phyloP scores from a whole-genome alignment of 2,888 invertebrate species.

The Mechanitis mazaeus region DNA sequence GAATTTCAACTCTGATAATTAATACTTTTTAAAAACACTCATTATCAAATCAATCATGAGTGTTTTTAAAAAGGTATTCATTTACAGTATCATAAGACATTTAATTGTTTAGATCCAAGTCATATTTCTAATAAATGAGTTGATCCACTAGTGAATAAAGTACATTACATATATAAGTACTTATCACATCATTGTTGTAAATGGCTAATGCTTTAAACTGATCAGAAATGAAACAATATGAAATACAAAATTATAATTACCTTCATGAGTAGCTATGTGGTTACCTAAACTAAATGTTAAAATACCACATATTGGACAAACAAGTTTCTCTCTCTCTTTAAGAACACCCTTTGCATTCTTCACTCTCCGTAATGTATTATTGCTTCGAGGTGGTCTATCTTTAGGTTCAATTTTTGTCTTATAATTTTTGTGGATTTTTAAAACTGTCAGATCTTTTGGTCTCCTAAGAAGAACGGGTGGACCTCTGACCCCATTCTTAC shows the following conservation, averaged over 20 bases:
- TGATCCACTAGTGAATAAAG: too few species aligned
- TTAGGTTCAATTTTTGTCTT: constrained; percentile 38
- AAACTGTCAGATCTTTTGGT: constrained; percentile 65
- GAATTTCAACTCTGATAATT: not conserved
- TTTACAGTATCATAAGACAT: too few species aligned
- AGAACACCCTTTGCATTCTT: constrained; percentile 37
- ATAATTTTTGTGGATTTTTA: constrained; percentile 56
- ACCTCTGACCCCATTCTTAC: constrained; percentile 65
- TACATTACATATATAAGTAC: too few species aligned
- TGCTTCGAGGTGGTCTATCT: constrained; percentile 39
- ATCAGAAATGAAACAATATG: too few species aligned
- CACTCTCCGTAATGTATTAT: constrained; percentile 51
- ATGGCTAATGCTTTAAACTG: too few species aligned
- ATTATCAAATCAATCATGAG: too few species aligned
- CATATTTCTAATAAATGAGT: too few species aligned
- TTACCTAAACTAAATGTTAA: constrained; percentile 67
- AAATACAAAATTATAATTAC: constrained; percentile 34
- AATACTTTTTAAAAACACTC: too few species aligned
- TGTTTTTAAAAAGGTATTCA: too few species aligned
- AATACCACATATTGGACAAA: constrained; percentile 72
- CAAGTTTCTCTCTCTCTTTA: constrained; percentile 66
- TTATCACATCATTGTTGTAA: too few species aligned
- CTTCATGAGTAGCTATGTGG: constrained; percentile 71
- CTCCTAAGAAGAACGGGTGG: constrained; percentile 64
- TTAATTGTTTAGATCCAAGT: too few species aligned